Evolutionary conservation across 2,888 invertebrate species (phyloP), one percentile per base, ranked within the genome.

Genomic region (Mimumesa dahlbomi): DNA sequence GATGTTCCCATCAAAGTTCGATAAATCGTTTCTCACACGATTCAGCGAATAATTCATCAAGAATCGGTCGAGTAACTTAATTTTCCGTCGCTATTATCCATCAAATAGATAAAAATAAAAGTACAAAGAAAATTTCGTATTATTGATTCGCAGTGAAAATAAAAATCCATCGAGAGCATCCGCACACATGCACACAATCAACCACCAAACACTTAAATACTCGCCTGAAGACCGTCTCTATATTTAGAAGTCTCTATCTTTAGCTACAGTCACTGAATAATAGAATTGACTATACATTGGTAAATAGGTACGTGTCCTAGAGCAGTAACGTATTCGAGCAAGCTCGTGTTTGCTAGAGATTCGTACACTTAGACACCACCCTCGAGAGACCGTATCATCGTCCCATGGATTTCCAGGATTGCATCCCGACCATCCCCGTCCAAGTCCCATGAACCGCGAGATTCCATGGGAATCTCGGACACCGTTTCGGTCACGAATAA

Each of bases 231-330:
- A 73, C 65, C 73, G n/a, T 75, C 66, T 75, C 81, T 85, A 86
- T 85, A 85, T 84, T 87, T 87, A 85, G 83, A 79, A 65, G 71
- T 76, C 76, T 82, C 84, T 84, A 84, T 85, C 73, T 85, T 85
- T 85, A 85, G 83, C 77, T 61, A 54, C 76, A 81, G 82, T 76
- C 79, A 82, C 79, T 86, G 85, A 85, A 85, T 87, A 84, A 87
- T 85, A 85, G 80, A 87, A 77, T 79, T 80, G 82, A 78, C 83
- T 86, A 83, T 85, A 84, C 82, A 83, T 85, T 85, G 83, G 82
- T 84, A 84, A 78, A 65, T 71, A 84, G 59, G 85, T 85, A 87
- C 84, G 82, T 84, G 82, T 84, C 81, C 82, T 84, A 85, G 84
- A 82, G 81, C 81, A 81, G 78, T 83, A 84, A 84, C 81, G 82